Evolutionary conservation across 2,113 vertebrate genomes (phyloP).

Genomic region (Oxyura jamaicensis): DNA sequence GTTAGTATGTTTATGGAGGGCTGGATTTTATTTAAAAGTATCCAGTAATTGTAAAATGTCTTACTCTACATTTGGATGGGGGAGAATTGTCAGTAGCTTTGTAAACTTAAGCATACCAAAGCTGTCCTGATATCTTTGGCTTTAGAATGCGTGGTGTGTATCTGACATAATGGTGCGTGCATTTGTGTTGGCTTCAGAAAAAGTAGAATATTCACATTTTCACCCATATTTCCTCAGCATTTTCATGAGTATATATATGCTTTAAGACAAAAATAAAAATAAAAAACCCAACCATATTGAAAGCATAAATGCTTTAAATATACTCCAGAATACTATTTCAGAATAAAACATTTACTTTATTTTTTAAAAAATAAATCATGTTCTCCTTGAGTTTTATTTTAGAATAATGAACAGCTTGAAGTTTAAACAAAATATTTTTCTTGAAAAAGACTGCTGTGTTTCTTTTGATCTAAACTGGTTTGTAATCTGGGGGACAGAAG

Average conservation of each 20-base stretch:
- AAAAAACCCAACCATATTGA: not conserved
- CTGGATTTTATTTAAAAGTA: not conserved
- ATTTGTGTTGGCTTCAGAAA: not conserved
- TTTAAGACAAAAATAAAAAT: not conserved
- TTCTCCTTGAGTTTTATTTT: not conserved
- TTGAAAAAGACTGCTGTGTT: not conserved
- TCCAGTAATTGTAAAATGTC: not conserved
- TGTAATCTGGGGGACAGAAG: not conserved
- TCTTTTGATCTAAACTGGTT: not conserved
- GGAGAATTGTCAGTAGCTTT: not conserved
- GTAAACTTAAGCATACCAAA: not conserved
- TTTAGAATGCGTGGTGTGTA: not conserved
- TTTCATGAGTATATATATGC: not conserved
- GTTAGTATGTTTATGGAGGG: not conserved
- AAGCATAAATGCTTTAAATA: not conserved
- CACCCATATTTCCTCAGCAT: not conserved
- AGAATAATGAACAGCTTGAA: not conserved
- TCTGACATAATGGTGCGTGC: not conserved
- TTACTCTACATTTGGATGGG: not conserved
- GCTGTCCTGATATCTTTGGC: not conserved
- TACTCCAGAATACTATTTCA: not conserved
- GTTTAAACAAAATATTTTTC: not conserved
- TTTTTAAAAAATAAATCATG: not conserved
- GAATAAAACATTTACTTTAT: not conserved
- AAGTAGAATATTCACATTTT: not conserved